Percentiles rank a stretch among this genome's conserved stretches.
These are phyloP conservation scores for Amblyraja radiata DNA, from an alignment of 2,797 vertebrate genomes.

Conservation along the genomic window DNA sequence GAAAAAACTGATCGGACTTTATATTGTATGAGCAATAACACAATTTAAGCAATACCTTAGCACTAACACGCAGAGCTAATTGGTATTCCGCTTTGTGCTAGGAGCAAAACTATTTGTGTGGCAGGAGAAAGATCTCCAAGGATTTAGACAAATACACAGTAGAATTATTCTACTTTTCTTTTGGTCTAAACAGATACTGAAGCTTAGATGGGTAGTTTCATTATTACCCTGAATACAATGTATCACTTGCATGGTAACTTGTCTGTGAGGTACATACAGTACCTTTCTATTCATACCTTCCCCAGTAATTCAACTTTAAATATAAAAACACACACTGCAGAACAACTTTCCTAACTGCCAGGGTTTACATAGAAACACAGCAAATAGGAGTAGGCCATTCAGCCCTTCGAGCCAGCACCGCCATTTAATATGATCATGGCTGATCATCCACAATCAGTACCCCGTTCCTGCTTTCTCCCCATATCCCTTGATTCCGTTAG, in stretches of 20 bases:
- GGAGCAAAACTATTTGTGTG: conserved; percentile 1
- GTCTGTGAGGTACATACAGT: neutral
- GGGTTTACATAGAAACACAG: no score
- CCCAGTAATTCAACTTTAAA: neutral
- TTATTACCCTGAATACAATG: neutral
- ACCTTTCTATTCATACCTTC: neutral
- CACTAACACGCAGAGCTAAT: neutral
- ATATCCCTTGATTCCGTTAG: no score
- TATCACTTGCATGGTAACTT: neutral
- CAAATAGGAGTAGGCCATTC: no score
- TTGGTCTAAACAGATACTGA: neutral
- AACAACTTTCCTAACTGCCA: no score
- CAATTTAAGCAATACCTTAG: neutral
- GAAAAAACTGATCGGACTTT: neutral
- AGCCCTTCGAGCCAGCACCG: no score
- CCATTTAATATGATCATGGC: no score
- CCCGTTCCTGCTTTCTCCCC: no score
- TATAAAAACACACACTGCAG: no score
- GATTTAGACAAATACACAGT: neutral
- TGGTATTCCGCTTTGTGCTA: neutral
- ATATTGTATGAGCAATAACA: conserved; percentile 18
- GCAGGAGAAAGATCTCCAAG: neutral
- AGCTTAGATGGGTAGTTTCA: neutral
- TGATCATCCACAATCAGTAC: no score
- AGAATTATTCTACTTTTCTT: neutral